Base-by-base conservation (phyloP, 1,140 invertebrate species). In the Diprion similis region DNA sequence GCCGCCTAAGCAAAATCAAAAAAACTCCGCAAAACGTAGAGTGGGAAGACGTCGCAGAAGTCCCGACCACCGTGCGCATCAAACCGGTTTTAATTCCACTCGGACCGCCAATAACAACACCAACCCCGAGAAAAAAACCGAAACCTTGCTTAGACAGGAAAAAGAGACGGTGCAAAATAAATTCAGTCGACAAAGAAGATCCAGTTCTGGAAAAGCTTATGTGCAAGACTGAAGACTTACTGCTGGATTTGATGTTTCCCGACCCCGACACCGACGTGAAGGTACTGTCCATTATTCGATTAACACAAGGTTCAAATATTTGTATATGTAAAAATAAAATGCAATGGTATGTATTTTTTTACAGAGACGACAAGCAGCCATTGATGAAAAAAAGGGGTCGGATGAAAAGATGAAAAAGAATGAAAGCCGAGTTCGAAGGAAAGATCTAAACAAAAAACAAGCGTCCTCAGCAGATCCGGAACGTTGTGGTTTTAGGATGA, bases 21-120 rank as follows among this genome's bases (percentile, higher is more conserved):
- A 17, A 59, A 64, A 73, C 51, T 59, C 24, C 69, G 13, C 24
- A 1, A 66, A 73, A 18, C n/a, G 3, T 46, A 64, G 17, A 46
- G 59, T 1, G 15, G 37, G 51, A 75, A 46, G 68, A 77, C 48
- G 19, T 78, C 48, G 74, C 81, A n/a, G 80, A 81, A 51, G 17
- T 78, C 17, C 76, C 77, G 15, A 73, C 75, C 2, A 71, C 72
- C 0, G 37, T 73, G 10, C 75, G 76, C 8, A 78, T 81, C 10
- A 71, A 65, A 10, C 81, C 84, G 8, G 18, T 59, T 18, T 71
- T 88, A 45, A 76, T 88, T 73, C 84, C 86, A 10, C 66, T 87
- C 8, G 87, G 87, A 4, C 82, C 83, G 15, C 72, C 78, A 8
- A 87, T 88, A n/a, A 83, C 73, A 51, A 88, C 86, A 2, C 85